A percentile compares a stretch with the other conserved stretches of the same genome.
Evolutionary conservation across 1,140 invertebrate species (phyloP).

Genomic region (Papilio machaon): DNA sequence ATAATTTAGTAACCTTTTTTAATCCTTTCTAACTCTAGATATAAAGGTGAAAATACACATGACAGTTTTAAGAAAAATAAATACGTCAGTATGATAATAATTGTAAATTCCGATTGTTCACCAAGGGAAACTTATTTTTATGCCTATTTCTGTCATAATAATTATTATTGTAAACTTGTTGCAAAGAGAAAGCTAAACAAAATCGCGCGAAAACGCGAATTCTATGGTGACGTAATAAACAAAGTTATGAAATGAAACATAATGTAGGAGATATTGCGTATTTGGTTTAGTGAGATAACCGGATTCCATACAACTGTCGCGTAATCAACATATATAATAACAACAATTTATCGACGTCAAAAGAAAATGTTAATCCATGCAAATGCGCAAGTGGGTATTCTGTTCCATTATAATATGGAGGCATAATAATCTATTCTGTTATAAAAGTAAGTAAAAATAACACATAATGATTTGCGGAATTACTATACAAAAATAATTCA

Average conservation of each 20-base stretch:
- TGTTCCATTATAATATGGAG: not conserved
- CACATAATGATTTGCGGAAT: too few species aligned
- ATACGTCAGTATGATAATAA: too few species aligned
- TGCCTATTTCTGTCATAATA: not conserved
- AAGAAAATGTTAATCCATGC: not conserved
- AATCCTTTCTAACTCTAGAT: too few species aligned
- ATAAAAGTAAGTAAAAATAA: too few species aligned
- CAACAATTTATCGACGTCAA: not conserved
- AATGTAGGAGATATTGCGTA: not conserved
- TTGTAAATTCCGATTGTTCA: too few species aligned
- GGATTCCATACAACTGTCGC: too few species aligned
- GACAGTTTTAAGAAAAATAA: too few species aligned
- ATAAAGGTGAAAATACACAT: too few species aligned
- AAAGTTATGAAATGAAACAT: conserved; percentile 3
- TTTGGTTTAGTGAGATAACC: not conserved
- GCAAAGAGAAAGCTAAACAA: not conserved
- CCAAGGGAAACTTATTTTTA: too few species aligned
- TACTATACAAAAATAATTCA: too few species aligned
- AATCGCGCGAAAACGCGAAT: not conserved
- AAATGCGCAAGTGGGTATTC: not conserved
- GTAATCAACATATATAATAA: not conserved
- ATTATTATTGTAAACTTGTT: not conserved
- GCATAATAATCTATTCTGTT: too few species aligned
- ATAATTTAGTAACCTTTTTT: too few species aligned
- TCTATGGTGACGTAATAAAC: conserved; percentile 5